Base-by-base conservation (phyloP, 53 echinoderm and acorn worm species). In the Glandiceps talaboti region DNA sequence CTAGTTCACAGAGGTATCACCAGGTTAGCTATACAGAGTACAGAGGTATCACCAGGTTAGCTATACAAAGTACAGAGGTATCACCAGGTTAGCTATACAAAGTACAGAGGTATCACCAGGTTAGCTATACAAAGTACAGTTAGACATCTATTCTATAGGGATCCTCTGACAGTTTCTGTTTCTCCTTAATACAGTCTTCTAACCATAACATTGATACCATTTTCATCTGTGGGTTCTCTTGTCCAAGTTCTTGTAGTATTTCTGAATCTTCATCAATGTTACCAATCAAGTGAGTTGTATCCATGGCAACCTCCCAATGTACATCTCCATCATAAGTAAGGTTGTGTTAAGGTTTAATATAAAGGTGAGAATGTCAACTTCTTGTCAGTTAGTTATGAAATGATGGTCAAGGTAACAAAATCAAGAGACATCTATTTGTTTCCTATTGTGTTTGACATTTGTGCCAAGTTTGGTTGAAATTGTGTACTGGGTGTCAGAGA, bases 241-340 rank as follows among this genome's bases (percentile, higher is more conserved):
- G 20, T 1, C 30, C 31, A 6, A 75, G 27, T n/a, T 1, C 29
- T 25, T n/a, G 28, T 25, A 32, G 0, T 20, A 32, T 1, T 33
- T 33, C 28, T 27, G 14, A 76, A 33, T 6, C n/a, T 30, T 77
- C 87, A 76, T 85, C 80, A 73, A 28, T 25, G 27, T 75, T 74
- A 25, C 81, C 88, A 27, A 94, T 78, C 28, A 91, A 64, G 79
- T 94, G 94, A 27, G 94, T 94, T 27, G 89, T 91, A n/a, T 76
- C 30, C 26, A 81, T 83, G 6, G 80, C 74, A 28, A 87, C 81
- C 26, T 76, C 73, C 26, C 81, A 83, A 0, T 83, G 74, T 0
- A 94, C 87, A 32, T 87, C 83, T 32, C 94, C 94, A 30, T 94
- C 87, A 89, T 94, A 90, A 77, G 94, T 94, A 81, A 81, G 32